Evolutionary conservation across 64 coral and sea anemone species (phyloP), one percentile per base, ranked within the genome.

Genomic region (Pachyseris speciosa): DNA sequence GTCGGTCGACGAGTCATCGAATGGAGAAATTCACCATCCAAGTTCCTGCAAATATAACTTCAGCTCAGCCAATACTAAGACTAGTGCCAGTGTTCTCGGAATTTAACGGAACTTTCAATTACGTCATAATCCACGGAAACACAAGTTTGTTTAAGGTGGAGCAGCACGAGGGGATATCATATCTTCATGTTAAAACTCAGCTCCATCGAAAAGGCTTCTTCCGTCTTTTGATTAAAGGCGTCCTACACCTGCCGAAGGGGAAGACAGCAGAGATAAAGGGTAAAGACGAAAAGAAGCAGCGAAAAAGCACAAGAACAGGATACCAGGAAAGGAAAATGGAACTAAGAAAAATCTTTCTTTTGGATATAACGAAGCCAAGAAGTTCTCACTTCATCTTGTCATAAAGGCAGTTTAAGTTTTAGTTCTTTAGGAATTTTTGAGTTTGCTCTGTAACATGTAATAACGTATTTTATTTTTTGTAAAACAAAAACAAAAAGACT

Each of bases 31-130:
- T 97, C 19, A 87, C 22, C 6, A 19, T 97, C 28, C 73, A 74
- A 86, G 63, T 93, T 71, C 91, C 91, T 2, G 84, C 27, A 29
- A 93, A 94, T 33, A 89, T 85, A 7, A 93, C 78, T 33, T 50
- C 95, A 28, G 91, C 89, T 29, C 19, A 90, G 10, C 86, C 89
- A n/a, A 93, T 97, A 42, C 47, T 97, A 22, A 97, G 89, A 71
- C 72, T 97, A 32, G 86, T 97, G 5, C 91, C 95, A 72, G 91
- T 97, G 38, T 73, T 97, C 8, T 84, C 70, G 43, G 83, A 91
- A 13, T 83, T 97, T 13, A 93, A 97, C 42, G 95, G 95, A 27
- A 93, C 86, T 9, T 85, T 97, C 59, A 63, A 93, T 29, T 97
- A 97, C 22, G 49, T 86, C 59, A 90, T 97, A 34, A 71, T 84